phyloP scores from a whole-genome alignment of 2,888 invertebrate genomes.

The Eucera pruinosa region DNA sequence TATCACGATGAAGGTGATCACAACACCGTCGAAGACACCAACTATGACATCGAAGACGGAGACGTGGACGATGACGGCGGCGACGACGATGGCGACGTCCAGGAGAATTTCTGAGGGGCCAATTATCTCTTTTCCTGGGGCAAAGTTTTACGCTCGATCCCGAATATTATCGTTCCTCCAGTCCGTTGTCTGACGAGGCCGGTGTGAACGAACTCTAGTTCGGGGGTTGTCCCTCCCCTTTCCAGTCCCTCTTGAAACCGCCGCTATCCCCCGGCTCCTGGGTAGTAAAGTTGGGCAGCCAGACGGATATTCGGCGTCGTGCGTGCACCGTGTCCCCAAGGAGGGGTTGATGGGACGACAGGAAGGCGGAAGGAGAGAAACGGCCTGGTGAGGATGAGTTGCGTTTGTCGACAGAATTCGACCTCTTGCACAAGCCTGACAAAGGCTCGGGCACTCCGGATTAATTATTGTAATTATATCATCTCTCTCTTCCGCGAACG shows the following conservation, averaged over 20 bases:
- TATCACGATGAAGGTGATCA: no score
- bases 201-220: conserved; percentile 78
- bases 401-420: conserved; percentile 71
- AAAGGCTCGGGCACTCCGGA: conserved; percentile 63
- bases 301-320: conserved; percentile 76
- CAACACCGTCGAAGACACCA: conserved; percentile 25
- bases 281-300: conserved; percentile 76
- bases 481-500: conserved; percentile 55
- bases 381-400: conserved; percentile 58
- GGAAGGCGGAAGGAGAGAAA: conserved; percentile 32
- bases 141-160: conserved; percentile 72
- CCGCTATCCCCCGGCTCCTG: conserved; percentile 59
- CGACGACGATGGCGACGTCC: conserved; percentile 48
- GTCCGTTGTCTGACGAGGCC: conserved; percentile 70
- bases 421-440: conserved; percentile 59
- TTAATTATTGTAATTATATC: conserved; percentile 71
- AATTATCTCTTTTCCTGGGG: conserved; percentile 69
- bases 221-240: conserved; percentile 52
- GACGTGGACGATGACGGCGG: conserved; percentile 11
- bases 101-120: conserved; percentile 66
- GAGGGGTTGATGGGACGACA: conserved; percentile 58
- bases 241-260: conserved; percentile 42
- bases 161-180: conserved; percentile 73
- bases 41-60: conserved; percentile 21
- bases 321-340: conserved; percentile 71